Conservation (phyloP, 64 coral and sea anemone genomes). For the Catalaphyllia jardinei region DNA sequence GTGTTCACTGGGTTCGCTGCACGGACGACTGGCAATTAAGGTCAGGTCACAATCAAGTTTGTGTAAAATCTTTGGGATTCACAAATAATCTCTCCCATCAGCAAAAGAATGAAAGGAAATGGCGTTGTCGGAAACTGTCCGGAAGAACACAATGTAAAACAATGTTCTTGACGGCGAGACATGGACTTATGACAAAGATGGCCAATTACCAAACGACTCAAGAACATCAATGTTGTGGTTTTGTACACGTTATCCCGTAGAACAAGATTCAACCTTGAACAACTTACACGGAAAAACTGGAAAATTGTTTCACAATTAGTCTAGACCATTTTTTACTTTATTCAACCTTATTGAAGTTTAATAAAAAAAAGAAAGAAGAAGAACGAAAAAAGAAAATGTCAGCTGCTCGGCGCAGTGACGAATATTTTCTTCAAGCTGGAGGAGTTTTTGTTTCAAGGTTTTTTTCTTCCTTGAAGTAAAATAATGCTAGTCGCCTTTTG, state of each 20-base stretch:
- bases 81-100: conserved; percentile 1
- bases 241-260: conserved; percentile 10
- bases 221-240: conserved; percentile 33
- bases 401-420: too few relatives aligned
- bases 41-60: background rate
- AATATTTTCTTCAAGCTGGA: too few relatives aligned
- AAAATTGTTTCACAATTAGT: too few relatives aligned
- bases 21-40: background rate
- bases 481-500: too few relatives aligned
- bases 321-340: too few relatives aligned
- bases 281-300: too few relatives aligned
- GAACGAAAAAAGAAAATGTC: too few relatives aligned
- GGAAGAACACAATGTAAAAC: background rate
- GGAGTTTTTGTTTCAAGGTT: too few relatives aligned
- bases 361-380: too few relatives aligned
- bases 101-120: conserved; percentile 35
- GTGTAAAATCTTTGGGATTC: background rate
- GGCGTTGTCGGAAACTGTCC: conserved; percentile 28
- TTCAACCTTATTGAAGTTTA: too few relatives aligned
- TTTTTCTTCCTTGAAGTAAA: too few relatives aligned
- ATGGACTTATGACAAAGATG: conserved; percentile 25
- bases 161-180: conserved; percentile 17
- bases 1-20: background rate
- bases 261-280: background rate
- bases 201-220: conserved; percentile 19